Percentiles rank a stretch among this genome's conserved stretches.
These are phyloP conservation scores for Chrysolina oricalcia DNA, from an alignment of 2,888 invertebrate genomes.

Conservation along the genomic window DNA sequence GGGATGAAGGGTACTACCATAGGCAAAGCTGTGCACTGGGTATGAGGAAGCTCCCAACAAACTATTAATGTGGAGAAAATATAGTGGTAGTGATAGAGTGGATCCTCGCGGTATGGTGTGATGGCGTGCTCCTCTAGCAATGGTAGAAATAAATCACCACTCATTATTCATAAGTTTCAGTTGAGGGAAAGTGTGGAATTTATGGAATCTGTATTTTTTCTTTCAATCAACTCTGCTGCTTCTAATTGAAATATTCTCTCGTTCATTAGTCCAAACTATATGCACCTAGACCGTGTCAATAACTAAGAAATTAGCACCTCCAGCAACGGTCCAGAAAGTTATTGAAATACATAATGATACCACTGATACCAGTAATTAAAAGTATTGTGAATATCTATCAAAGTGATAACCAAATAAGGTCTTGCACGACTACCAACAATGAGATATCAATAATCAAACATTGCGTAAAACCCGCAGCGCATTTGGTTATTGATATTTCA, in stretches of 20 bases:
- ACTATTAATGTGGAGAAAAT: too few relatives aligned
- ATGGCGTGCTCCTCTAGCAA: too few relatives aligned
- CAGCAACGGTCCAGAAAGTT: neutral
- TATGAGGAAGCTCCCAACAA: too few relatives aligned
- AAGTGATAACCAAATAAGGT: slow-evolving; percentile 33
- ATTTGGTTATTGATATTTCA: slow-evolving; percentile 23
- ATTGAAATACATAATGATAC: neutral
- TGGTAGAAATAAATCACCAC: too few relatives aligned
- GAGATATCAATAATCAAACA: slow-evolving; percentile 38
- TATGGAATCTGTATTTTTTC: too few relatives aligned
- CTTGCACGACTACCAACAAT: slow-evolving; percentile 37
- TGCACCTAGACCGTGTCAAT: neutral
- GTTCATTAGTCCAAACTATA: neutral
- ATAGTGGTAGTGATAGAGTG: too few relatives aligned
- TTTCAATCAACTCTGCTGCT: too few relatives aligned
- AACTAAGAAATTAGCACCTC: neutral
- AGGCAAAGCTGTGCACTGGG: too few relatives aligned
- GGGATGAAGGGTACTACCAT: too few relatives aligned
- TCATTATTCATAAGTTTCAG: neutral
- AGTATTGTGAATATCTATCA: neutral
- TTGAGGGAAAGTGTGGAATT: neutral
- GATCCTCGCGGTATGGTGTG: too few relatives aligned
- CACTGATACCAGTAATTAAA: neutral
- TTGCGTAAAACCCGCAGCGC: slow-evolving; percentile 30
- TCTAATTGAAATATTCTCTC: neutral